A percentile compares a stretch with the other conserved stretches of the same genome.
These are phyloP conservation scores for Linurgus olivaceus DNA, from an alignment of 2,797 vertebrate genomes.

Conservation along the genomic window DNA sequence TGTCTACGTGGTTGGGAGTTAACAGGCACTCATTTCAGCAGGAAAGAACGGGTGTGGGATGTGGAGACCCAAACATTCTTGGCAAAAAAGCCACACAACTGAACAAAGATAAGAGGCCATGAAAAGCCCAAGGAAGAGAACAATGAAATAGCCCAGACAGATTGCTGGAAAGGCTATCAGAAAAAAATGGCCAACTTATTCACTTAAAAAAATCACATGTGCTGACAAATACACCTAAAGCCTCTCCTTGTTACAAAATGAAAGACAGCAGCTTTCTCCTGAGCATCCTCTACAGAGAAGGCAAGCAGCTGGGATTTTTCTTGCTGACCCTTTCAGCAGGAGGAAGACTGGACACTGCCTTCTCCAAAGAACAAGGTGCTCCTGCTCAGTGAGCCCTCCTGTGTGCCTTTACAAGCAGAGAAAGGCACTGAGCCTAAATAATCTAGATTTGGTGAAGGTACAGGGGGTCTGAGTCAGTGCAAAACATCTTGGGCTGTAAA, in stretches of 20 bases:
- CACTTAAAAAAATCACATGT: background rate
- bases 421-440: constrained; percentile 25
- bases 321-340: background rate
- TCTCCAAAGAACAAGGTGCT: background rate
- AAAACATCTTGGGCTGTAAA: constrained; percentile 57
- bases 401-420: background rate
- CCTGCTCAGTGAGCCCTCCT: background rate
- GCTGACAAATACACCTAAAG: background rate
- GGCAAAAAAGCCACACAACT: background rate
- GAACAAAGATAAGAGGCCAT: background rate
- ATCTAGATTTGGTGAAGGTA: constrained; percentile 22
- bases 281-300: background rate
- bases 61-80: background rate
- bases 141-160: background rate
- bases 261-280: background rate
- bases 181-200: background rate
- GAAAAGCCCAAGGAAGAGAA: background rate
- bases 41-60: background rate
- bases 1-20: background rate
- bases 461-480: constrained; percentile 16
- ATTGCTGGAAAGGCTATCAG: background rate
- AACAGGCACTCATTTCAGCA: background rate
- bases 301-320: background rate
- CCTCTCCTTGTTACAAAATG: background rate
- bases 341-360: background rate